These are phyloP conservation scores for Xanthia togata DNA, from an alignment of 2,888 invertebrate species.

Conservation along the genomic window DNA sequence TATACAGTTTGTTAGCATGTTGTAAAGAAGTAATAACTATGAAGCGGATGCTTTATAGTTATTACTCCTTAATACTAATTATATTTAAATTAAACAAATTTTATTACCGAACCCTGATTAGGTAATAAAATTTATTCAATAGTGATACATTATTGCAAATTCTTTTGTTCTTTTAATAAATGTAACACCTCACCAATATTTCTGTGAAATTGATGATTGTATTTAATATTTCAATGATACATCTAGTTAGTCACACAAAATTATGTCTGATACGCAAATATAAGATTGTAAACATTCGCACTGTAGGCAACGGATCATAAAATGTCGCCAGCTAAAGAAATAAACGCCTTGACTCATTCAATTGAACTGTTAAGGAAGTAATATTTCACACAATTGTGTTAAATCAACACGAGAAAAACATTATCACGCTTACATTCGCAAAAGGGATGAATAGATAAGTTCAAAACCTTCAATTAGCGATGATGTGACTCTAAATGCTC, in stretches of 20 bases:
- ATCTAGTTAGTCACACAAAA: constrained; percentile 70
- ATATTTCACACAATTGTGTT: constrained; percentile 49
- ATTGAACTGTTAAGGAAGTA: constrained; percentile 40
- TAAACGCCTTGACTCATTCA: constrained; percentile 59
- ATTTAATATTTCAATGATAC: constrained; percentile 65
- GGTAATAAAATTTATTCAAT: constrained; percentile 25
- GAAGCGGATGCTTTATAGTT: not conserved
- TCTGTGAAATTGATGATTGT: constrained; percentile 65
- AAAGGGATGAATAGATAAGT: not conserved
- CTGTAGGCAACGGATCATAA: constrained; percentile 57
- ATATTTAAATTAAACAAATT: not conserved
- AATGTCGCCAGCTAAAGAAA: constrained; percentile 54
- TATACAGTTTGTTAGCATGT: constrained; percentile 29
- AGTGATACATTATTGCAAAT: constrained; percentile 22
- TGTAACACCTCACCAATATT: constrained; percentile 42
- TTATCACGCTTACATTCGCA: not conserved
- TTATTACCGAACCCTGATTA: not conserved
- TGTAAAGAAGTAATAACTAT: constrained; percentile 24
- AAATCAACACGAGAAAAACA: constrained; percentile 33
- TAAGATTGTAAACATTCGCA: constrained; percentile 56
- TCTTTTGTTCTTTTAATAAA: constrained; percentile 27
- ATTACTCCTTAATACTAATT: not conserved
- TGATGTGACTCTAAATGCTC: not conserved
- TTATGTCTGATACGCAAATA: constrained; percentile 61
- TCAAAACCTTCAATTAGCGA: constrained; percentile 3